Conservation (phyloP, 2,888 invertebrate species). For the Nysson spinosus region DNA sequence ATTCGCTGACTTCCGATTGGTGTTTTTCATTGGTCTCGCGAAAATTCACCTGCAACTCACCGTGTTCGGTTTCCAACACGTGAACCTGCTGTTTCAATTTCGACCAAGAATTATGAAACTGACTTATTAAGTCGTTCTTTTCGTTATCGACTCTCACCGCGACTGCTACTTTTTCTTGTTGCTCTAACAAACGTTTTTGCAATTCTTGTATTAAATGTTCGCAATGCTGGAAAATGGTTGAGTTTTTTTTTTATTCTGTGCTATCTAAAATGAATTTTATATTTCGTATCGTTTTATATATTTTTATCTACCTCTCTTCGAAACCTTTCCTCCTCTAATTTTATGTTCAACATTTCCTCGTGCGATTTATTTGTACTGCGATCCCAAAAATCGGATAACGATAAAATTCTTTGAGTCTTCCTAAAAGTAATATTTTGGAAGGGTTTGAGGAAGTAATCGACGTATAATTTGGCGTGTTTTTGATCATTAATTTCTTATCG, state of each 20-base stretch:
- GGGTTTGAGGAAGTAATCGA: too few species aligned
- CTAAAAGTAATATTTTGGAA: slow-evolving; percentile 45
- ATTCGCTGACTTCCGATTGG: slow-evolving; percentile 77
- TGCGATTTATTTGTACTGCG: slow-evolving; percentile 73
- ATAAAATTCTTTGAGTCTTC: slow-evolving; percentile 73
- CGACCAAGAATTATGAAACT: slow-evolving; percentile 83
- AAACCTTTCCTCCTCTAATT: slow-evolving; percentile 87
- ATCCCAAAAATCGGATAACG: slow-evolving; percentile 84
- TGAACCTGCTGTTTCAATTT: slow-evolving; percentile 77
- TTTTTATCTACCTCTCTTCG: slow-evolving; percentile 83
- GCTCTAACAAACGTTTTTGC: slow-evolving; percentile 85
- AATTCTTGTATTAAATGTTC: slow-evolving; percentile 87
- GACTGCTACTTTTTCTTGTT: slow-evolving; percentile 88
- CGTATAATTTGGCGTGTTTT: too few species aligned
- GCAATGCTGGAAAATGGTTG: slow-evolving; percentile 81
- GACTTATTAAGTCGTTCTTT: slow-evolving; percentile 85
- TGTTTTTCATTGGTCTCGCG: slow-evolving; percentile 79
- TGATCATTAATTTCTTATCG: too few species aligned
- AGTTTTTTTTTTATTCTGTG: not conserved
- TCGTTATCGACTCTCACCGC: slow-evolving; percentile 87
- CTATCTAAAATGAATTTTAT: too few species aligned
- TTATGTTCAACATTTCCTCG: slow-evolving; percentile 74
- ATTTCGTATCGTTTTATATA: too few species aligned
- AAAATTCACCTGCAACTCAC: slow-evolving; percentile 74
- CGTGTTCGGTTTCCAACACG: slow-evolving; percentile 74